Evolutionary conservation across 2,888 invertebrate genomes (phyloP).

Genomic region (Ochlodes sylvanus): DNA sequence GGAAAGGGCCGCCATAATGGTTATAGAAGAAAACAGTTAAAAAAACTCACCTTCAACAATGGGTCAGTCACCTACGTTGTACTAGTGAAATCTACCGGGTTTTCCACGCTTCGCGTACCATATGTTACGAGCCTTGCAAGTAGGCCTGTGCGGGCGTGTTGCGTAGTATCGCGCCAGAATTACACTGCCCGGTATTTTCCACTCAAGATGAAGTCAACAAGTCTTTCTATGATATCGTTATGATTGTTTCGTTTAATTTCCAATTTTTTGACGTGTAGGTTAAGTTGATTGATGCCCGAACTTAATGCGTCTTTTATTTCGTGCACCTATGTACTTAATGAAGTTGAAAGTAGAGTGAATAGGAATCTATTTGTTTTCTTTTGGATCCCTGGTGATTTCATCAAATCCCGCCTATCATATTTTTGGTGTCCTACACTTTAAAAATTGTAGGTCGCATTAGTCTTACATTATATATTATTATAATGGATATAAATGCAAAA

Average conservation of each 20-base stretch:
- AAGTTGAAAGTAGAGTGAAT: too few species aligned
- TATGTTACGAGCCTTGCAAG: conserved; percentile 28
- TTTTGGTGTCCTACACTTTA: too few species aligned
- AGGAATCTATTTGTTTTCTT: too few species aligned
- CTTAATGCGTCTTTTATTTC: neutral
- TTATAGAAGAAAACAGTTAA: neutral
- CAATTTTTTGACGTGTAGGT: conserved; percentile 32
- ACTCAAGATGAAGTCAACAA: conserved; percentile 41
- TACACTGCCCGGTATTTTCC: conserved; percentile 43
- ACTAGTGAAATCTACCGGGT: conserved; percentile 41
- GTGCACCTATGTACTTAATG: neutral
- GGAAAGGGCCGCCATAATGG: conserved; percentile 14
- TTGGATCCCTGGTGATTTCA: too few species aligned
- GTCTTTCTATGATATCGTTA: conserved; percentile 37
- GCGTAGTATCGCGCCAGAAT: conserved; percentile 34
- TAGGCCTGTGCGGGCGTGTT: conserved; percentile 39
- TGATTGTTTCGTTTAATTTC: conserved; percentile 35
- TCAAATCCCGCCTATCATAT: too few species aligned
- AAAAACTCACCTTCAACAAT: conserved; percentile 40
- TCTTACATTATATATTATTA: too few species aligned
- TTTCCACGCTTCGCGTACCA: conserved; percentile 42
- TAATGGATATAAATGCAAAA: neutral
- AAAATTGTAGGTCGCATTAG: too few species aligned
- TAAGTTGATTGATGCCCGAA: conserved; percentile 20
- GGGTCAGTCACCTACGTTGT: conserved; percentile 39